Evolutionary conservation across 2,888 invertebrate genomes (phyloP).

Genomic region (Endotricha flammealis): DNA sequence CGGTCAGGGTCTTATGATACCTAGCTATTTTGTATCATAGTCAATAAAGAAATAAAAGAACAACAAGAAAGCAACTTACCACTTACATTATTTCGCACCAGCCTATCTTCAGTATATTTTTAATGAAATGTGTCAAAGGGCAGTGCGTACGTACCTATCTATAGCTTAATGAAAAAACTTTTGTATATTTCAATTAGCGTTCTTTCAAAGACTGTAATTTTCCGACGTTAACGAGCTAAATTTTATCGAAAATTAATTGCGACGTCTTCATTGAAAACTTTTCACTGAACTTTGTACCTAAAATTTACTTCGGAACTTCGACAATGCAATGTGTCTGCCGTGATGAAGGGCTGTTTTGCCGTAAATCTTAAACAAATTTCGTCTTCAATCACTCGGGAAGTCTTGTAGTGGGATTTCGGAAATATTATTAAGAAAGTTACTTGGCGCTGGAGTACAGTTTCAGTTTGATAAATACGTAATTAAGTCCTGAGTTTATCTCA

Average conservation of each 20-base stretch:
- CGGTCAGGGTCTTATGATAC: no score
- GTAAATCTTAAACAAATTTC: slow-evolving; percentile 48
- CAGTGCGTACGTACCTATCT: no score
- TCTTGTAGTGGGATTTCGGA: slow-evolving; percentile 33
- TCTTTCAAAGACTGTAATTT: slow-evolving; percentile 65
- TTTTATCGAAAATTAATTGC: slow-evolving; percentile 77
- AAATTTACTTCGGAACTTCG: slow-evolving; percentile 60
- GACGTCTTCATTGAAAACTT: slow-evolving; percentile 74
- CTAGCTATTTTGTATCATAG: no score
- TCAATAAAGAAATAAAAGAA: no score
- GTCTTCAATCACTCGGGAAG: slow-evolving; percentile 37
- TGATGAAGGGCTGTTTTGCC: slow-evolving; percentile 40
- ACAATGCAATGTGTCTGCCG: slow-evolving; percentile 54
- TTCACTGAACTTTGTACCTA: slow-evolving; percentile 60
- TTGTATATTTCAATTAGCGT: slow-evolving; percentile 65
- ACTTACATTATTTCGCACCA: no score
- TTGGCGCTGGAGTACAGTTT: no score
- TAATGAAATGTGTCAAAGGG: slow-evolving; percentile 22
- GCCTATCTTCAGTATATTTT: background rate
- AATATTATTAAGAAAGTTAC: slow-evolving; percentile 45
- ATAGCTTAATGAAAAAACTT: slow-evolving; percentile 72
- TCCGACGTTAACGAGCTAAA: slow-evolving; percentile 73
- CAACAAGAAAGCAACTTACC: no score
- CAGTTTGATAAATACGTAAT: no score
- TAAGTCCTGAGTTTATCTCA: no score